Evolutionary conservation across 1,140 invertebrate species (phyloP).

Genomic region (Tetramorium simillimum): DNA sequence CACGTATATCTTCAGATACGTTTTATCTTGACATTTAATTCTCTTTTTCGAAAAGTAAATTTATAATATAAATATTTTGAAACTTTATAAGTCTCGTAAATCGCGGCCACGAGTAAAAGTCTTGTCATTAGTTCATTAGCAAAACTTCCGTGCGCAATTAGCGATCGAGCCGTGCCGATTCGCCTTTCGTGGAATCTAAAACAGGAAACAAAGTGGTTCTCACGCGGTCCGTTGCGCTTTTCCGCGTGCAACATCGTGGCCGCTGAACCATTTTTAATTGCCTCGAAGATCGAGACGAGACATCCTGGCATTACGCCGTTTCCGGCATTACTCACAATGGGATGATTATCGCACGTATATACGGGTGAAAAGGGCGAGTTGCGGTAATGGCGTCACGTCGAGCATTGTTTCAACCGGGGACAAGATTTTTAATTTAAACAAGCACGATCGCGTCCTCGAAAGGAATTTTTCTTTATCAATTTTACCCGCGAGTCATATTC

Average conservation of each 20-base stretch:
- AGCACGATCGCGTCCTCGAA: conserved; percentile 21
- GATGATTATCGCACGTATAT: conserved; percentile 33
- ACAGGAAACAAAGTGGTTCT: conserved; percentile 52
- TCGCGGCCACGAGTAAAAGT: background rate
- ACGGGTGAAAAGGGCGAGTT: conserved; percentile 39
- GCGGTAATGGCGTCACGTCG: conserved; percentile 21
- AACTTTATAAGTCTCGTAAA: background rate
- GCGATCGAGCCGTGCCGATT: conserved; percentile 28
- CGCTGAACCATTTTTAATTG: conserved; percentile 67
- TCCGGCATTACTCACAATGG: conserved; percentile 62
- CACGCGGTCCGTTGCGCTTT: conserved; percentile 36
- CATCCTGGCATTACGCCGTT: conserved; percentile 58
- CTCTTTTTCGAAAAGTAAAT: background rate
- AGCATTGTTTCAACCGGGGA: conserved; percentile 3
- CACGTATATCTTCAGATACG: background rate
- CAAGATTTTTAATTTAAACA: conserved; percentile 57
- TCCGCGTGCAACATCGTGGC: conserved; percentile 16
- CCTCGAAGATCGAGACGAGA: conserved; percentile 52
- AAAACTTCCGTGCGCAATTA: conserved; percentile 24
- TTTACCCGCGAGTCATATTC: background rate
- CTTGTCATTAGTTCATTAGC: conserved; percentile 32
- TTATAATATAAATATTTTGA: background rate
- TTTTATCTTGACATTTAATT: background rate
- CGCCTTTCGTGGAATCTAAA: background rate
- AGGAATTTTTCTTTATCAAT: background rate